A percentile compares a stretch with the other conserved stretches of the same genome.
These are phyloP conservation scores for Phoenoteleia sp. DNA, from an alignment of 2,888 invertebrate species.

Conservation along the genomic window DNA sequence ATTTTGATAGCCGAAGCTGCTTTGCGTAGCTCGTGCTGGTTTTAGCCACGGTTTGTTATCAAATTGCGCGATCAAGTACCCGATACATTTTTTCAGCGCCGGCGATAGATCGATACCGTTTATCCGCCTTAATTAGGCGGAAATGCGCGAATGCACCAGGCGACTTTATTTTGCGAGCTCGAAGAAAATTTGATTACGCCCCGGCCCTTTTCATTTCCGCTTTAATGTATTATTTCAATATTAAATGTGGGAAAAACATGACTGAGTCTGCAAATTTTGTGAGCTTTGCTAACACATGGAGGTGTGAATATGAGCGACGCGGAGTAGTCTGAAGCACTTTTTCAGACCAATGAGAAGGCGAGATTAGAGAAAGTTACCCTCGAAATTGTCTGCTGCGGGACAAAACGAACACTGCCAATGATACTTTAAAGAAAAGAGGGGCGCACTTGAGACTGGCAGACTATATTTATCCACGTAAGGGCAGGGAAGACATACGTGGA, in stretches of 20 bases:
- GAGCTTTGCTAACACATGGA: conserved; percentile 60
- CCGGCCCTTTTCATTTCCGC: conserved; percentile 52
- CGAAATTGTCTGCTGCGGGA: conserved; percentile 73
- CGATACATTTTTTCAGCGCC: not conserved
- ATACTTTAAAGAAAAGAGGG: conserved; percentile 74
- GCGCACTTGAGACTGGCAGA: conserved; percentile 73
- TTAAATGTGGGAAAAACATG: conserved; percentile 61
- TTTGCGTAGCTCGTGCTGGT: conserved; percentile 8
- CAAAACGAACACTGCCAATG: conserved; percentile 74
- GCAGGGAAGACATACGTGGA: conserved; percentile 68
- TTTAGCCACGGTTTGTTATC: conserved; percentile 25
- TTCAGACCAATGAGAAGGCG: conserved; percentile 69
- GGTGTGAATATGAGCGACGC: conserved; percentile 70
- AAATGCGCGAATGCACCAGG: not conserved
- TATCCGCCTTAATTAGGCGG: conserved; percentile 11
- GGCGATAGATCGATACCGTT: conserved; percentile 12
- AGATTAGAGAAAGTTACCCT: conserved; percentile 73
- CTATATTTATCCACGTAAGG: conserved; percentile 72
- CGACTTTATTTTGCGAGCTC: conserved; percentile 37
- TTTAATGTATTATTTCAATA: conserved; percentile 69
- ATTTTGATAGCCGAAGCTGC: conserved; percentile 57
- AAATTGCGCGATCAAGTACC: conserved; percentile 22
- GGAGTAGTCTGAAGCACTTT: conserved; percentile 70
- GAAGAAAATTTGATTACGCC: conserved; percentile 55
- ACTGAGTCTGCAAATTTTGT: conserved; percentile 56